These are phyloP conservation scores for Proterorhinus semilunaris DNA, from an alignment of 2,113 vertebrate genomes.

Conservation along the genomic window DNA sequence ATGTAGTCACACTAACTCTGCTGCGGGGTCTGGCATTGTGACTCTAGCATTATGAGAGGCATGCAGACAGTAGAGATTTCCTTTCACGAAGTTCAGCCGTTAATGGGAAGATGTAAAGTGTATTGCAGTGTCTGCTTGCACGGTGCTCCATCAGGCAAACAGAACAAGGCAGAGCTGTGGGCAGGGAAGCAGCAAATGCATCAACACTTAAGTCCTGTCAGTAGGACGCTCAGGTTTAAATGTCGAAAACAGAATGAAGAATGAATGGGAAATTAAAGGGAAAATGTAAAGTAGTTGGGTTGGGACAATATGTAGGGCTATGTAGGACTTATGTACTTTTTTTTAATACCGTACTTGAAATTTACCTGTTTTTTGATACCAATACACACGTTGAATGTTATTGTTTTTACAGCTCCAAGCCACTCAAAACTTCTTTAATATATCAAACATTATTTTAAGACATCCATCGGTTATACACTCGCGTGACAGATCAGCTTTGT, in stretches of 20 bases:
- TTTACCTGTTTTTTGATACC: too few species aligned
- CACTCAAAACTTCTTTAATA: too few species aligned
- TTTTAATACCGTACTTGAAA: too few species aligned
- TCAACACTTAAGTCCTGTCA: neutral
- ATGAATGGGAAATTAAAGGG: too few species aligned
- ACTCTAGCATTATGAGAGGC: neutral
- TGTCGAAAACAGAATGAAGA: neutral
- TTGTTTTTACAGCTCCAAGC: too few species aligned
- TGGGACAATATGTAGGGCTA: too few species aligned
- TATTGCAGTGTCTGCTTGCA: neutral
- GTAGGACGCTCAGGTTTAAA: neutral
- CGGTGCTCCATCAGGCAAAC: constrained; percentile 1
- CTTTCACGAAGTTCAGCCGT: neutral
- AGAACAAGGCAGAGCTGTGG: neutral
- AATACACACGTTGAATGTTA: too few species aligned
- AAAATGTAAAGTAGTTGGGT: too few species aligned
- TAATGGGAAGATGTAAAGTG: neutral
- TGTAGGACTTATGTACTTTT: too few species aligned
- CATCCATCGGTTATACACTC: too few species aligned
- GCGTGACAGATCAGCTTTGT: too few species aligned
- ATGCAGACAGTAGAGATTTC: neutral
- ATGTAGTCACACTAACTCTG: neutral
- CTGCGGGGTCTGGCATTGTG: neutral
- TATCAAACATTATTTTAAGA: too few species aligned
- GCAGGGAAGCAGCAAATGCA: neutral